Conservation (phyloP, 2,888 invertebrate genomes). For the Phragmatobia fuliginosa region DNA sequence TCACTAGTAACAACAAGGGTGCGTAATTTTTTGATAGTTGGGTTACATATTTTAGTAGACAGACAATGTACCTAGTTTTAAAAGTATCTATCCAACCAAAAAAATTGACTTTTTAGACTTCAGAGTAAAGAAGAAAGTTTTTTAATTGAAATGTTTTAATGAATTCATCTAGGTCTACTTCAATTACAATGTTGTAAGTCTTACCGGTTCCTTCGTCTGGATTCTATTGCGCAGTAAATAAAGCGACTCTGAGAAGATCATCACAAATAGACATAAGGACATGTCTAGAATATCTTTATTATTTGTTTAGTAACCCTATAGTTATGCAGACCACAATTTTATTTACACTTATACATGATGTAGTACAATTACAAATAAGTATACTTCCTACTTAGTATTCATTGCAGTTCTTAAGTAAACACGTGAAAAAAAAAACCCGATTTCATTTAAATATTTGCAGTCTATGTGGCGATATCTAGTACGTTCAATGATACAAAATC, state of each 20-base stretch:
- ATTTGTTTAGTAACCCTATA: background rate
- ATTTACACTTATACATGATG: constrained; percentile 1
- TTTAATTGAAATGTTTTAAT: too few relatives aligned
- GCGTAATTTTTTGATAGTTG: too few relatives aligned
- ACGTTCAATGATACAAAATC: too few relatives aligned
- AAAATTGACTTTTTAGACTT: too few relatives aligned
- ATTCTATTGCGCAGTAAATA: constrained; percentile 2
- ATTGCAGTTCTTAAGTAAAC: background rate
- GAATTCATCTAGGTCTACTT: too few relatives aligned
- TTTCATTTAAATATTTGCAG: background rate
- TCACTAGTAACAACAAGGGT: too few relatives aligned
- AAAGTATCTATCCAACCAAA: too few relatives aligned
- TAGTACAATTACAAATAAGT: background rate
- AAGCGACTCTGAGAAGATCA: background rate
- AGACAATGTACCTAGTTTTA: too few relatives aligned
- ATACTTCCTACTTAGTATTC: background rate
- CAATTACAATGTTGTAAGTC: background rate
- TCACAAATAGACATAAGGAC: constrained; percentile 11
- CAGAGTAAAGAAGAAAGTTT: too few relatives aligned
- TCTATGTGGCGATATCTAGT: too few relatives aligned
- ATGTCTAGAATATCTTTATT: constrained; percentile 9
- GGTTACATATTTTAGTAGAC: too few relatives aligned
- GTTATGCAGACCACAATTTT: constrained; percentile 28
- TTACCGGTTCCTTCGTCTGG: background rate
- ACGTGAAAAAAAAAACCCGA: background rate